Evolutionary conservation across 2,113 vertebrate species (phyloP), one percentile per base, ranked within the genome.

Genomic region (Zootoca vivipara): DNA sequence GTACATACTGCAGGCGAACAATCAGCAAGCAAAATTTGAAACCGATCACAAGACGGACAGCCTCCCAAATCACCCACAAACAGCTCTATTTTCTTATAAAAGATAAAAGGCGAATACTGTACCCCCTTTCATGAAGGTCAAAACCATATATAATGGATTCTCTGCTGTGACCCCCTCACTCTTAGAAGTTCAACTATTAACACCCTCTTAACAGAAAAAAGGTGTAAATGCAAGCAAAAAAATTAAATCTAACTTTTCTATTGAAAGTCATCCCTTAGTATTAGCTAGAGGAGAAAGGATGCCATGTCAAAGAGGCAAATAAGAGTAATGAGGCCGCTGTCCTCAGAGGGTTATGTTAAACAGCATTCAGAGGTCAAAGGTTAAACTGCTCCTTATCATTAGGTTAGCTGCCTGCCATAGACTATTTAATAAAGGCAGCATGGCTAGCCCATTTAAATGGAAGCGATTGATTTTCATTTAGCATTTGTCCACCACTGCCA

Each of bases 391-490:
- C 80, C 83, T 90, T 86, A 40, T 91, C 89, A 90, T 79, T 86
- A 20, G 52, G 67, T 83, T 90, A 90, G 40, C 84, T 74, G 13
- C n/a, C 74, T 0, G 1, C 33, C 84, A 74, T 86, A 24, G 2
- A 58, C 30, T 88, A 90, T 30, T 93, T 87, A 88, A 93, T 94
- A 85, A 85, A 58, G 74, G 15, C 0, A 13, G 64, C 64, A 35
- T 85, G 88, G 90, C 91, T 78, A 82, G 67, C 10, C 88, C 75
- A 69, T 64, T 90, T 80, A 89, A 94, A 90, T 87, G 80, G 80
- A 77, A 91, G 52, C 4, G 74, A 89, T 67, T 89, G 91, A 91
- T 93, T 94, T 94, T 93, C 94, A 88, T 56, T 94, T 87, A 92
- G 91, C 81, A 82, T 92, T 89, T 94, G 92, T 85, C 87, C 73